Conservation (phyloP, 1,140 invertebrate genomes). For the Nasonia longicornis region DNA sequence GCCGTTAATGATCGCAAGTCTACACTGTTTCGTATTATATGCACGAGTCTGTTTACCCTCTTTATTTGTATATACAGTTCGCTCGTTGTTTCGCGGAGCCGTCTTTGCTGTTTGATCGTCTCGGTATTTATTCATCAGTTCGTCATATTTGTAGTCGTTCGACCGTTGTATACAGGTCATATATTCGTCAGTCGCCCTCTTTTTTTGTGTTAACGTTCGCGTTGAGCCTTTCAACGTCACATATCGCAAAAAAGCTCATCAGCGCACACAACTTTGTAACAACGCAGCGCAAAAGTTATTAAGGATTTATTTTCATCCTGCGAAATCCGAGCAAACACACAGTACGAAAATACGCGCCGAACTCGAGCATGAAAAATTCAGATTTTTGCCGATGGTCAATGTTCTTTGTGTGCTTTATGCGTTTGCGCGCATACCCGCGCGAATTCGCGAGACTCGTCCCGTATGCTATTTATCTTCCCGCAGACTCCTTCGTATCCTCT, state of each 20-base stretch:
- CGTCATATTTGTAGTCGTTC: no score
- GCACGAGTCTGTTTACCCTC: background rate
- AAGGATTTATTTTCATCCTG: background rate
- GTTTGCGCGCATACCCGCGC: background rate
- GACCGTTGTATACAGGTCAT: no score
- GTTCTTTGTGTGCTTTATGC: background rate
- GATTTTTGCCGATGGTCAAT: background rate
- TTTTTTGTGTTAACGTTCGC: no score
- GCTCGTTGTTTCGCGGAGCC: background rate
- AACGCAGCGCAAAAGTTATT: background rate
- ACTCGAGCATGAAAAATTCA: background rate
- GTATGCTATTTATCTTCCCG: background rate
- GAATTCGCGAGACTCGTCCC: background rate
- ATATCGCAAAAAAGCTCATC: no score
- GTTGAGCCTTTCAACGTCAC: no score
- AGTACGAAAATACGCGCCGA: background rate
- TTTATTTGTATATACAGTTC: background rate
- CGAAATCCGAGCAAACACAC: background rate
- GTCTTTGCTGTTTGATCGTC: background rate
- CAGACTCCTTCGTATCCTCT: background rate
- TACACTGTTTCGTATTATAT: no score
- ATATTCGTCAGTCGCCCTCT: no score
- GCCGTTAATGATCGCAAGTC: background rate
- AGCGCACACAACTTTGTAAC: no score
- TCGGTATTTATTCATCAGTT: no score